A percentile compares a stretch with the other conserved stretches of the same genome.
These are phyloP conservation scores for Rhinatrema bivittatum DNA, from an alignment of 2,797 vertebrate genomes.

Conservation along the genomic window DNA sequence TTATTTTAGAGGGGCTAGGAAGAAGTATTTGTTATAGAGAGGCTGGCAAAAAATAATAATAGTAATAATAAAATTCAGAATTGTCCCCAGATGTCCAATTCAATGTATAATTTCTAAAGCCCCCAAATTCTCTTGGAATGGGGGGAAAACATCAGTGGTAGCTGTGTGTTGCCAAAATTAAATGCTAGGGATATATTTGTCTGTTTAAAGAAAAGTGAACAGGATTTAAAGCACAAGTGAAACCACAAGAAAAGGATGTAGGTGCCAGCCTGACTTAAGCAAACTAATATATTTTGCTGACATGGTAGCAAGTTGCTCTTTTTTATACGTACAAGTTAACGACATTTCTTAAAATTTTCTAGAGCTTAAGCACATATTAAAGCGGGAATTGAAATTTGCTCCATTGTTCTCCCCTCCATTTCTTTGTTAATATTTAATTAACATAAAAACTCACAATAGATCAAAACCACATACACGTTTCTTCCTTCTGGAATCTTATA, in stretches of 20 bases:
- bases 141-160: background rate
- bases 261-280: too few species aligned
- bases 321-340: too few species aligned
- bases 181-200: too few species aligned
- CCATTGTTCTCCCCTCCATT: conserved; percentile 72
- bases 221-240: too few species aligned
- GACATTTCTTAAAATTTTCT: too few species aligned
- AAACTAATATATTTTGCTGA: too few species aligned
- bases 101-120: background rate
- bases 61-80: background rate
- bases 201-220: too few species aligned
- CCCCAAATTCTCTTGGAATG: too few species aligned
- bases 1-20: background rate
- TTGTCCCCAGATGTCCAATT: rapidly evolving
- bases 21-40: background rate
- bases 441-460: conserved; percentile 71
- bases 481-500: conserved; percentile 19
- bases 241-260: too few species aligned
- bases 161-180: background rate
- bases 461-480: conserved; percentile 32
- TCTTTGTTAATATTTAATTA: conserved; percentile 78
- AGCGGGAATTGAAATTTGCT: conserved; percentile 47
- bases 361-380: too few species aligned
- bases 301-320: too few species aligned
- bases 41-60: background rate